Percentiles rank a stretch among this genome's conserved stretches.
These are phyloP conservation scores for Pimpla rufipes DNA, from an alignment of 2,888 invertebrate genomes.

Conservation along the genomic window DNA sequence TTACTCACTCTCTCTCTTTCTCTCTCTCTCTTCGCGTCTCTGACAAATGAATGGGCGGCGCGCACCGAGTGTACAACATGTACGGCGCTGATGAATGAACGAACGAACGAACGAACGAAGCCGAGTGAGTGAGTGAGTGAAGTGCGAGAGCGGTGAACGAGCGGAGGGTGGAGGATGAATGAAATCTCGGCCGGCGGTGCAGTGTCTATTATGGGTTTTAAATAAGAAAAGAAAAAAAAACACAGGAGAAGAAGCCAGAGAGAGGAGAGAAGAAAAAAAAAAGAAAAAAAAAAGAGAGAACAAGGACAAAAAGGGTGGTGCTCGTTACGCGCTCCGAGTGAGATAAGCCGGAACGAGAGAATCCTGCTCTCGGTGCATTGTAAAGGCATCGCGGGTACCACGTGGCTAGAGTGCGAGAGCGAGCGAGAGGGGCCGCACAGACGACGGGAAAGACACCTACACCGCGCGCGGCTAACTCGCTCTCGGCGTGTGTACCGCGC, in stretches of 20 bases:
- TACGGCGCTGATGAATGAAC: conserved; percentile 58
- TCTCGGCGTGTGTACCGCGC: conserved; percentile 7
- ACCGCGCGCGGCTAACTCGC: neutral
- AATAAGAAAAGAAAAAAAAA: conserved; percentile 48
- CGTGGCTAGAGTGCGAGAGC: no score
- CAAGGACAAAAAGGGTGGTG: conserved; percentile 4
- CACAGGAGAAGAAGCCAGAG: conserved; percentile 1
- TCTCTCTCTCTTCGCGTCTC: neutral
- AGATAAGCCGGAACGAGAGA: conserved; percentile 47
- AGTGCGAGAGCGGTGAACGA: conserved; percentile 12
- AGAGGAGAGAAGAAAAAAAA: neutral
- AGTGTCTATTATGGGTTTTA: conserved; percentile 47
- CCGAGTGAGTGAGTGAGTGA: conserved; percentile 58
- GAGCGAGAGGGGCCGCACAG: no score
- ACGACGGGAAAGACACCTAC: conserved; percentile 7
- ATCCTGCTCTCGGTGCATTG: neutral
- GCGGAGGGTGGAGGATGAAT: conserved; percentile 55
- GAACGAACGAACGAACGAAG: conserved; percentile 26
- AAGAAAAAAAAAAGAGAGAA: conserved; percentile 3
- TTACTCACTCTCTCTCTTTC: no score
- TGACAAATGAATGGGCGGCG: conserved; percentile 58
- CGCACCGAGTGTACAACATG: conserved; percentile 20
- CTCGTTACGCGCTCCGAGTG: conserved; percentile 30
- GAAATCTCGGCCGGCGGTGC: conserved; percentile 35
- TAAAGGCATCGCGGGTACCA: conserved; percentile 42